Evolutionary conservation across 2,888 invertebrate genomes (phyloP).

Genomic region (Patella depressa): DNA sequence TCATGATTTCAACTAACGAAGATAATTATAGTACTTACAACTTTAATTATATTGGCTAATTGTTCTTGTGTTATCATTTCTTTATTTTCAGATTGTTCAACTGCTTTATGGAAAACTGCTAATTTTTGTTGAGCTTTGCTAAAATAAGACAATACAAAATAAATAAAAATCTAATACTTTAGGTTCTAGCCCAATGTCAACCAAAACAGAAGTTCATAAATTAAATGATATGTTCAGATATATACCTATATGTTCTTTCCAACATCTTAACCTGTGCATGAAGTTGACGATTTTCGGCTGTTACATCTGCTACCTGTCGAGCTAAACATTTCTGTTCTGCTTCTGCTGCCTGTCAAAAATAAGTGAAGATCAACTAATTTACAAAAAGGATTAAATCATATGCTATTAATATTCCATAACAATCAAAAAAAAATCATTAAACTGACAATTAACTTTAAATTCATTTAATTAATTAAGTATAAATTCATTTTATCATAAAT

Average conservation of each 20-base stretch:
- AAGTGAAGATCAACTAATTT: neutral
- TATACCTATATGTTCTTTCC: constrained; percentile 60
- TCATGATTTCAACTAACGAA: neutral
- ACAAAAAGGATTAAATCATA: too few relatives aligned
- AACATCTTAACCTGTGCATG: constrained; percentile 55
- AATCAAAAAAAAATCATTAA: too few relatives aligned
- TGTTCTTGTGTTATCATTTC: constrained; percentile 63
- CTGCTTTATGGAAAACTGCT: constrained; percentile 57
- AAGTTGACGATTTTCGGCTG: constrained; percentile 57
- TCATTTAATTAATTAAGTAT: too few relatives aligned
- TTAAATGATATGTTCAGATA: neutral
- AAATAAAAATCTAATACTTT: neutral
- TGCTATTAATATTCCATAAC: too few relatives aligned
- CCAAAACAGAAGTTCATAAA: neutral
- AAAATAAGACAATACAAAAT: constrained; percentile 20
- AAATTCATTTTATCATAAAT: too few relatives aligned
- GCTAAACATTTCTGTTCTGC: constrained; percentile 54
- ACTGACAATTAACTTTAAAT: too few relatives aligned
- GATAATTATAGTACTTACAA: constrained; percentile 46
- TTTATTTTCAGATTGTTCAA: constrained; percentile 64
- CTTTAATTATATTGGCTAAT: constrained; percentile 61
- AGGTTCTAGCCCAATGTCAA: neutral
- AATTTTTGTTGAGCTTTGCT: constrained; percentile 64
- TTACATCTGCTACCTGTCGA: constrained; percentile 50
- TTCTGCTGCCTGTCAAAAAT: constrained; percentile 44